Base-by-base conservation (phyloP, 1,140 invertebrate genomes). In the Drosophila asahinai region DNA sequence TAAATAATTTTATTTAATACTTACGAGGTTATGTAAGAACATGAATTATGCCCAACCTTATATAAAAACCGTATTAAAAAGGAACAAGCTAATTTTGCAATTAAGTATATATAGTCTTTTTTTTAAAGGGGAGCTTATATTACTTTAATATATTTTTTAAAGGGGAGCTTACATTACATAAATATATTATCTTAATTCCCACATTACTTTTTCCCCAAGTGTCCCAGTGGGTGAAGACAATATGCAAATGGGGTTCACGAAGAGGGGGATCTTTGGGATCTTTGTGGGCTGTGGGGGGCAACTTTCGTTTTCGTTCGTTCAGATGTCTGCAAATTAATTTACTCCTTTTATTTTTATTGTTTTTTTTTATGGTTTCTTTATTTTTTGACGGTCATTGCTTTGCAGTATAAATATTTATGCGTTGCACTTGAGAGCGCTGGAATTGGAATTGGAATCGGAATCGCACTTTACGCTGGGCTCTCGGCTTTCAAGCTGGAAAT, bases 391-490 rank as follows among this genome's bases (percentile, higher is more conserved):
- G 81, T 90, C 84, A 89, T 89, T 84, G 84, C 70, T 73, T 60
- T 25, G 61, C 38, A 54, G 81, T 45, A 89, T 84, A 81, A 89
- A 87, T 87, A 89, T 89, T 89, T 90, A 89, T 89, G 84, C 78
- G 84, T 89, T 90, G 84, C 84, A 89, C 70, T 89, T 89, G 84
- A 89, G 86, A 80, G 77, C 72, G 58, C 82, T 87, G 76, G 11
- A 70, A 59, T 66, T 57, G 73, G 42, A 43, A 76, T 77, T 67
- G 67, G 33, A 40, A 71, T 63, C 49, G 49, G 33, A 55, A 55
- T 68, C 42, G 64, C 58, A 62, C 64, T 64, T 55, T 12, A 36
- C 42, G 47, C 36, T 54, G 38, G 61, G 17, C 25, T 12, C 36
- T 54, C 30, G 61, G 25, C 25, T 12, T 14, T 12, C 11, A 22